Conservation (phyloP, 2,888 invertebrate species). For the Panzeria rudis region DNA sequence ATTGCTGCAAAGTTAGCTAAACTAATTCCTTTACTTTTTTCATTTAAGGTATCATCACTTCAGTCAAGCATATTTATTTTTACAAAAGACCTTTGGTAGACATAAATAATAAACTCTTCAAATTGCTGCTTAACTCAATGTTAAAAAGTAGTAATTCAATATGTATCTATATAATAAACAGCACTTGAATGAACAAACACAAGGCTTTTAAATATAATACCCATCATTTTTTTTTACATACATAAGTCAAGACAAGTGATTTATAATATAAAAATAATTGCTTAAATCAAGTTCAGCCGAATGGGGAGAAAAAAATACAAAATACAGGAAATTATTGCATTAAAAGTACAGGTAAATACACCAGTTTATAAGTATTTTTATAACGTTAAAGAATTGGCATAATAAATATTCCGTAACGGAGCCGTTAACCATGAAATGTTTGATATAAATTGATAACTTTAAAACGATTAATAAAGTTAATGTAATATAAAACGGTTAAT, state of each 20-base stretch:
- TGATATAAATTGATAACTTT: not conserved
- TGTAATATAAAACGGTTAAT: not conserved
- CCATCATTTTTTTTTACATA: not conserved
- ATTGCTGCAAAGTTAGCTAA: not conserved
- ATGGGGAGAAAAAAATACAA: not conserved
- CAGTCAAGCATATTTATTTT: not conserved
- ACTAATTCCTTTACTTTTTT: not conserved
- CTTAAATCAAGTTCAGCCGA: conserved; percentile 35
- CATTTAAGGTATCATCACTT: no score
- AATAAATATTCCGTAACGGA: not conserved
- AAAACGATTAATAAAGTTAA: not conserved
- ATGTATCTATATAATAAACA: not conserved
- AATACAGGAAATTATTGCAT: conserved; percentile 37
- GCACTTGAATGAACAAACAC: not conserved
- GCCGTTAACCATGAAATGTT: not conserved
- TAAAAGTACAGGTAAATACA: conserved; percentile 22
- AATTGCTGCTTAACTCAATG: conserved; percentile 17
- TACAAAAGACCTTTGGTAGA: not conserved
- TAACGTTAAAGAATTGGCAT: not conserved
- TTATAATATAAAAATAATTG: conserved; percentile 54
- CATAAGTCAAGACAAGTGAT: conserved; percentile 38
- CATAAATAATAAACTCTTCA: conserved; percentile 1
- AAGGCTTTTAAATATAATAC: conserved; percentile 23
- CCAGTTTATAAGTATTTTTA: conserved; percentile 27
- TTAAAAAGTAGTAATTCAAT: not conserved